These are phyloP conservation scores for Euplexia lucipara DNA, from an alignment of 2,888 invertebrate genomes.

Conservation along the genomic window DNA sequence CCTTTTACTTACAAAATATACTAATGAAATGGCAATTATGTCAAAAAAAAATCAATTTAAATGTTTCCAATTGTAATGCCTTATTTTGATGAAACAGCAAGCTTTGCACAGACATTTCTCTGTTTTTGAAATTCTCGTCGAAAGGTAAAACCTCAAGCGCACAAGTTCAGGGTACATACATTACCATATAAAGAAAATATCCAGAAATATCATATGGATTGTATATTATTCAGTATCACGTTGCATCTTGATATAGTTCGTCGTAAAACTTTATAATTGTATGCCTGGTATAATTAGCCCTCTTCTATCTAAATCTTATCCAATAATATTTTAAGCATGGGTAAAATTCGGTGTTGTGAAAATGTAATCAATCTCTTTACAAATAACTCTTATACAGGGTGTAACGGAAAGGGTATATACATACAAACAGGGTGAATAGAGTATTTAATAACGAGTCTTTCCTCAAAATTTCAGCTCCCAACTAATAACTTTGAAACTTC, in stretches of 20 bases:
- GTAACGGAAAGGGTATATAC: no score
- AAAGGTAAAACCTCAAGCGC: not conserved
- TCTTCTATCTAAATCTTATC: slow-evolving; percentile 35
- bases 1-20: no score
- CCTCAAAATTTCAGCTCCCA: no score
- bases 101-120: not conserved
- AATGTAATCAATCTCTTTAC: slow-evolving; percentile 36
- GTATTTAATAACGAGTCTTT: no score
- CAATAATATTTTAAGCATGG: slow-evolving; percentile 56
- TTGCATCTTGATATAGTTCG: slow-evolving; percentile 49
- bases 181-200: not conserved
- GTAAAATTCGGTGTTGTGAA: slow-evolving; percentile 57
- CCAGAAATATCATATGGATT: not conserved
- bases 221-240: slow-evolving; percentile 64
- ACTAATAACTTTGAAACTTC: no score
- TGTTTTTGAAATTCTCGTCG: not conserved
- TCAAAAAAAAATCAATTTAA: no score
- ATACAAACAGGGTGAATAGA: no score
- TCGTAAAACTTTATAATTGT: slow-evolving; percentile 30
- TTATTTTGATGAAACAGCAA: not conserved
- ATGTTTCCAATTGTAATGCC: not conserved
- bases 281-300: slow-evolving; percentile 44
- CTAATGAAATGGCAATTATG: no score
- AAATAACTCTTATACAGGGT: slow-evolving; percentile 44
- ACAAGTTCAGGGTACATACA: not conserved